Evolutionary conservation across 2,113 vertebrate species (phyloP).

Genomic region (Odontophorus gujanensis): DNA sequence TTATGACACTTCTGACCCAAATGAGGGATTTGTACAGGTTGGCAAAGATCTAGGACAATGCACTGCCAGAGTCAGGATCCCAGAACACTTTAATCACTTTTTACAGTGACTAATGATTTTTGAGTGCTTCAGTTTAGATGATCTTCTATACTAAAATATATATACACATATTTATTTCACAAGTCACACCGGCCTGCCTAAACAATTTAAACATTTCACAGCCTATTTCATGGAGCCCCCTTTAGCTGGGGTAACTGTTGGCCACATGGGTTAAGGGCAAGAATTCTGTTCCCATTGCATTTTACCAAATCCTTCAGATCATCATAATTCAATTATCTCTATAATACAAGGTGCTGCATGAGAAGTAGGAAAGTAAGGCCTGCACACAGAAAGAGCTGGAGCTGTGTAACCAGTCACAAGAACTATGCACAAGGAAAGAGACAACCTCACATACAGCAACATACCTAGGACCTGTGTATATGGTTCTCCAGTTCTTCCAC

Average conservation of each 20-base stretch:
- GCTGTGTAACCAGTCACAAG: neutral
- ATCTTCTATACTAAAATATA: neutral
- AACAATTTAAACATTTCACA: neutral
- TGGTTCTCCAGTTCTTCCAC: neutral
- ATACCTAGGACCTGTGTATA: neutral
- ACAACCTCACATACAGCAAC: fast-evolving
- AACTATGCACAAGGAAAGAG: neutral
- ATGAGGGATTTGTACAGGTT: neutral
- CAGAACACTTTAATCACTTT: neutral
- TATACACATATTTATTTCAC: neutral
- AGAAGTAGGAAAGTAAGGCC: neutral
- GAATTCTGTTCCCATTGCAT: neutral
- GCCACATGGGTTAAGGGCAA: neutral
- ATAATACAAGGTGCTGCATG: neutral
- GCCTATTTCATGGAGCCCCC: neutral
- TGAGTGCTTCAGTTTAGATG: neutral
- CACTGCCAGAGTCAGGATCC: neutral
- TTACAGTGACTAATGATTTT: neutral
- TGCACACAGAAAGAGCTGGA: fast-evolving
- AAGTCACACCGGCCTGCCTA: neutral
- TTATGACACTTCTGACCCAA: neutral
- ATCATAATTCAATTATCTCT: neutral
- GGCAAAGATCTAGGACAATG: neutral
- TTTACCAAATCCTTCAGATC: neutral
- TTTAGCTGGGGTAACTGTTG: neutral